phyloP scores from a whole-genome alignment of 2,797 vertebrate species.

The Dicrostonyx torquatus region DNA sequence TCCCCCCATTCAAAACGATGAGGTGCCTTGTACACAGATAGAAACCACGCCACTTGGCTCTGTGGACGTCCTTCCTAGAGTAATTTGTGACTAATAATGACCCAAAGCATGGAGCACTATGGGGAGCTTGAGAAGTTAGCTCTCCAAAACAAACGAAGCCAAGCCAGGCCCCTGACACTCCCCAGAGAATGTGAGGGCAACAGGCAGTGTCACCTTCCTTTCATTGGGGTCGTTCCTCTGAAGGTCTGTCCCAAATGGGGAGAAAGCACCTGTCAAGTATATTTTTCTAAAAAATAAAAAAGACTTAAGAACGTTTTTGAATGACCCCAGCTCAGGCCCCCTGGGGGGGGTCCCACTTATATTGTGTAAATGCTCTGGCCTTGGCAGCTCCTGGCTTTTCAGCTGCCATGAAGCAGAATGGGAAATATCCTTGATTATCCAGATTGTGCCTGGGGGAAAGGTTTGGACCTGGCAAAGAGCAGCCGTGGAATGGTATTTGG shows the following conservation, averaged over 20 bases:
- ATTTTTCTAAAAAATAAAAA: conserved; percentile 12
- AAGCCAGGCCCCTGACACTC: not conserved
- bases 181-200: not conserved
- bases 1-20: not conserved
- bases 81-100: not conserved
- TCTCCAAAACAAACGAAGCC: conserved; percentile 59
- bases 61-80: conserved; percentile 15
- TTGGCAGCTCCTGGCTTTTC: conserved; percentile 43
- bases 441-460: not conserved
- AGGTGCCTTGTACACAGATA: conserved; percentile 6
- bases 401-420: conserved; percentile 2
- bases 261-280: conserved; percentile 60
- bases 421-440: conserved; percentile 49
- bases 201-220: not conserved
- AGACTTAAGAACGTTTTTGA: conserved; percentile 18
- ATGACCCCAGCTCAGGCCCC: not conserved
- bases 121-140: not conserved
- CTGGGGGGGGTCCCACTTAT: not conserved
- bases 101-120: not conserved
- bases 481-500: not conserved
- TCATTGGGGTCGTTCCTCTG: conserved; percentile 4
- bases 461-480: conserved; percentile 25
- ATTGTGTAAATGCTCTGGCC: conserved; percentile 31
- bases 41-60: not conserved
- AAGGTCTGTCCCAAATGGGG: conserved; percentile 44